phyloP scores from a whole-genome alignment of 2,797 vertebrate genomes.

The Halcyon chelicuti region DNA sequence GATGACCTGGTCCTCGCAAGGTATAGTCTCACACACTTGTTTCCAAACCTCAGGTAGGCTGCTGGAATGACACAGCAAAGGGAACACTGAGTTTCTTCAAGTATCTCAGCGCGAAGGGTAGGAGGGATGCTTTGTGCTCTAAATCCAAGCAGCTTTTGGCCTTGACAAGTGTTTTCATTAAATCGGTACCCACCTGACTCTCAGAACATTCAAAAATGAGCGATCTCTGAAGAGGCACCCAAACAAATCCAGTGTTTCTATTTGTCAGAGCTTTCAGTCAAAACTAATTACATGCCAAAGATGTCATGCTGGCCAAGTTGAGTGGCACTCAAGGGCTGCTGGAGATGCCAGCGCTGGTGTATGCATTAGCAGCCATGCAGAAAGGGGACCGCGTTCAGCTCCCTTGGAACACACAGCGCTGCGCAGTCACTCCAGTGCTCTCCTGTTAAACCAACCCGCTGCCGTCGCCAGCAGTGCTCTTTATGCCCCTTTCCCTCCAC shows the following conservation, averaged over 20 bases:
- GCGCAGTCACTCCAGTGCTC: neutral
- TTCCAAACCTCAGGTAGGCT: neutral
- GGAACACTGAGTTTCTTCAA: neutral
- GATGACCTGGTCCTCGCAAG: neutral
- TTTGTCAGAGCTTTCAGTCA: conserved; percentile 42
- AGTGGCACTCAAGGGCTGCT: neutral
- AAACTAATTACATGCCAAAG: conserved; percentile 19
- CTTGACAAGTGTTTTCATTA: neutral
- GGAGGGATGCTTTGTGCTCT: neutral
- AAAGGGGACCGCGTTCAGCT: neutral
- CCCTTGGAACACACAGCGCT: neutral
- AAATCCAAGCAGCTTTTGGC: neutral
- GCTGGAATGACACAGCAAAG: neutral
- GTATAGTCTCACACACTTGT: neutral
- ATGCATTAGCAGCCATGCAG: neutral
- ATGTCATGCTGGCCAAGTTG: neutral
- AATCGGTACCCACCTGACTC: neutral
- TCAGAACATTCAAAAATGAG: neutral
- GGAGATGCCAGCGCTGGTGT: neutral
- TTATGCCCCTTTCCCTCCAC: neutral
- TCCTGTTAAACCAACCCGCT: neutral
- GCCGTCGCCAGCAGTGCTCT: neutral
- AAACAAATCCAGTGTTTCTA: conserved; percentile 3
- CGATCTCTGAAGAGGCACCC: neutral
- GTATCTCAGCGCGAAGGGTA: neutral